phyloP scores from a whole-genome alignment of 1,140 invertebrate species.

The Camponotus pennsylvanicus region DNA sequence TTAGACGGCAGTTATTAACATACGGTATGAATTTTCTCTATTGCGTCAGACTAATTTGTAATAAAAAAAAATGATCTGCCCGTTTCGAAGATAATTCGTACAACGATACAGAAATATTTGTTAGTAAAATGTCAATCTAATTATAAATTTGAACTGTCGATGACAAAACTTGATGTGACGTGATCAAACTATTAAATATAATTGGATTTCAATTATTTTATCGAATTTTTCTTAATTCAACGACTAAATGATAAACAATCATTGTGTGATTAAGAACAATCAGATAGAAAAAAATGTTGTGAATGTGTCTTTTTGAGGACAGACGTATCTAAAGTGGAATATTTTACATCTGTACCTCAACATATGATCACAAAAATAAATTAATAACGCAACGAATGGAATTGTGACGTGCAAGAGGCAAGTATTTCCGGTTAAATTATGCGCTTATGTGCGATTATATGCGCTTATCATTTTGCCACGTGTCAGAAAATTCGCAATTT shows the following conservation, averaged over 20 bases:
- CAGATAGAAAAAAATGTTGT: constrained; percentile 21
- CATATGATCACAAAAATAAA: neutral
- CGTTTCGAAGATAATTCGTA: neutral
- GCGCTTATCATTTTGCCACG: neutral
- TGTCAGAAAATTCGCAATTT: neutral
- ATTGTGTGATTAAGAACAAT: neutral
- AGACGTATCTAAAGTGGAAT: neutral
- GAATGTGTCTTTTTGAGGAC: neutral
- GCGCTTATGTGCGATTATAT: neutral
- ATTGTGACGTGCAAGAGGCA: constrained; percentile 14
- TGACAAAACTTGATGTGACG: neutral
- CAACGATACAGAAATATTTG: neutral
- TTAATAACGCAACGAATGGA: neutral
- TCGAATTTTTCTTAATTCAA: neutral
- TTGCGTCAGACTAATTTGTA: neutral
- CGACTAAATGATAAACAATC: neutral
- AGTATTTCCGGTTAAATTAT: constrained; percentile 28
- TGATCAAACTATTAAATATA: neutral
- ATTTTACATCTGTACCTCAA: neutral
- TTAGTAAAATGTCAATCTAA: neutral
- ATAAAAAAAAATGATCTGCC: neutral
- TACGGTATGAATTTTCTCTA: neutral
- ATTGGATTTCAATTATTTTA: neutral
- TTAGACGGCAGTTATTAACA: neutral
- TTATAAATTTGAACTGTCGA: neutral